phyloP scores from a whole-genome alignment of 2,113 vertebrate genomes.

The Corythoichthys intestinalis region DNA sequence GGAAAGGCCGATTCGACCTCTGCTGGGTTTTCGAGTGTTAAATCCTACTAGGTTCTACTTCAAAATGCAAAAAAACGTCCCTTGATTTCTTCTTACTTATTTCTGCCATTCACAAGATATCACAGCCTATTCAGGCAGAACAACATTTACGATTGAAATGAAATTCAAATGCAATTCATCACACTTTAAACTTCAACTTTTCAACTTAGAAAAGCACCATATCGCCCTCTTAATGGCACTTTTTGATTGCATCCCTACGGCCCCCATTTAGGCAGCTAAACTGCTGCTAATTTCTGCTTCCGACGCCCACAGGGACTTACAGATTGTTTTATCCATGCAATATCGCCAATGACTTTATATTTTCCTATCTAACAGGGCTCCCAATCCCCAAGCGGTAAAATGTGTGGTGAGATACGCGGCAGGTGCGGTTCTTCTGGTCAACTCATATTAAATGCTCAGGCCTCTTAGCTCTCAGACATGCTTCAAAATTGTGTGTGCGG shows the following conservation, averaged over 20 bases:
- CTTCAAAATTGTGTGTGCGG: slow-evolving; percentile 56
- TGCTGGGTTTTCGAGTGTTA: no score
- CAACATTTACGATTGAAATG: no score
- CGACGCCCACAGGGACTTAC: background rate
- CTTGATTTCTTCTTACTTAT: no score
- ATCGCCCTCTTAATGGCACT: background rate
- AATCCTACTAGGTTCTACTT: no score
- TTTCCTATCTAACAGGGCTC: background rate
- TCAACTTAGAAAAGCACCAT: background rate
- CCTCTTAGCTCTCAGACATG: slow-evolving; percentile 64
- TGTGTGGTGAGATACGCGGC: slow-evolving; percentile 40
- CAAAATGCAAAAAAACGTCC: no score
- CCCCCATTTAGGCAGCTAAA: background rate
- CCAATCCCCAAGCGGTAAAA: slow-evolving; percentile 15
- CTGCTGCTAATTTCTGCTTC: background rate
- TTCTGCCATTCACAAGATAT: no score
- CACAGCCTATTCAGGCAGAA: no score
- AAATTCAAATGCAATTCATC: no score
- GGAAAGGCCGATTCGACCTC: no score
- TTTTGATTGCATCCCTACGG: background rate
- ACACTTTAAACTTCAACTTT: background rate
- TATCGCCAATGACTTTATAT: background rate
- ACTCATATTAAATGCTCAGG: slow-evolving; percentile 68
- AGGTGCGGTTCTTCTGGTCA: slow-evolving; percentile 70
- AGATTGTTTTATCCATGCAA: background rate